Percentiles rank a stretch among this genome's conserved stretches.
Conservation (phyloP, 2,888 invertebrate species). For the Ophraella communa region DNA sequence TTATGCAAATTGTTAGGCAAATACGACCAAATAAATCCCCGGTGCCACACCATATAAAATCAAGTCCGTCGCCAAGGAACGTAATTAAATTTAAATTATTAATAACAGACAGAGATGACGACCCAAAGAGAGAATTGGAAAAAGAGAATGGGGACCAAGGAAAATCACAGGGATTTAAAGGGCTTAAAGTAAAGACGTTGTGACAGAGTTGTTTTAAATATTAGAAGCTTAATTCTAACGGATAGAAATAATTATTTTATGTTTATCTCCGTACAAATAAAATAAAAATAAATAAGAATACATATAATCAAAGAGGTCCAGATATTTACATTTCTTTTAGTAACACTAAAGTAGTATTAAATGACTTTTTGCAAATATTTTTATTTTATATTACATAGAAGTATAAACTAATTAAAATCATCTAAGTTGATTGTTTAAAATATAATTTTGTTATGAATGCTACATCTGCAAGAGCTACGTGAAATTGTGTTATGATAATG, state of each 20-base stretch:
- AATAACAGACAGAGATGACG: constrained; percentile 49
- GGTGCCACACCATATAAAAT: constrained; percentile 49
- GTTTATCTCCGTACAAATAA: too few species aligned
- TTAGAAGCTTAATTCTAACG: neutral
- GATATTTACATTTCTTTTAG: too few species aligned
- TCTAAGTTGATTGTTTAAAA: neutral
- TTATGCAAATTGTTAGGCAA: constrained; percentile 20
- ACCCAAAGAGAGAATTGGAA: constrained; percentile 43
- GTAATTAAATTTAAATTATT: constrained; percentile 61
- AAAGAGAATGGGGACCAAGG: constrained; percentile 29
- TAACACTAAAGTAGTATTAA: too few species aligned
- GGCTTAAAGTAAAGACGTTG: neutral
- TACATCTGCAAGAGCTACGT: neutral
- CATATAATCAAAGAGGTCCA: too few species aligned
- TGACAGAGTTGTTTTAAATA: constrained; percentile 3
- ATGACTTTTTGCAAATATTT: too few species aligned
- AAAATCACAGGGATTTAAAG: constrained; percentile 14
- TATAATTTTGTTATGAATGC: neutral
- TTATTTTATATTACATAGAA: neutral
- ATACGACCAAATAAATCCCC: constrained; percentile 44
- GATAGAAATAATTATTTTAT: neutral
- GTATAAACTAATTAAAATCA: neutral
- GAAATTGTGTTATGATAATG: constrained; percentile 20
- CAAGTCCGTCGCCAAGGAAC: constrained; percentile 56
- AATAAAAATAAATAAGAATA: too few species aligned